These are phyloP conservation scores for Harpagus bidentatus DNA, from an alignment of 2,113 vertebrate genomes.

Conservation along the genomic window DNA sequence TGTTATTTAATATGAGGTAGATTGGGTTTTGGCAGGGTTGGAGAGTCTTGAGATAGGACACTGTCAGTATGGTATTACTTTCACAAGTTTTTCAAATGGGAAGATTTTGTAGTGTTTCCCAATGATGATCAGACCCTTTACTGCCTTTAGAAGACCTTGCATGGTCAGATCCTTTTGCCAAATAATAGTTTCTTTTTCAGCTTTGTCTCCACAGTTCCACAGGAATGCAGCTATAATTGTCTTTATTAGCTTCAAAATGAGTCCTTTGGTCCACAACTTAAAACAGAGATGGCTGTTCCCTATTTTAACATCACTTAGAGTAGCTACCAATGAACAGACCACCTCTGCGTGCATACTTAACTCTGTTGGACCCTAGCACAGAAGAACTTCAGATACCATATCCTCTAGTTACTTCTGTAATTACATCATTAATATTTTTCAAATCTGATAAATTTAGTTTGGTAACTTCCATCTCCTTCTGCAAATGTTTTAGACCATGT, in stretches of 20 bases:
- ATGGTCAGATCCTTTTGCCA: background rate
- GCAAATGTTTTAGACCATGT: background rate
- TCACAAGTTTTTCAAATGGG: background rate
- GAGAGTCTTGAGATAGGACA: background rate
- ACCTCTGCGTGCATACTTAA: background rate
- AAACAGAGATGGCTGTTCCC: background rate
- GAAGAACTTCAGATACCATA: background rate
- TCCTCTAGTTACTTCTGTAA: background rate
- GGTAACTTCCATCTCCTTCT: background rate
- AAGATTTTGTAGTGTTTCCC: background rate
- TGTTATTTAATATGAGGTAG: background rate
- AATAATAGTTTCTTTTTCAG: background rate
- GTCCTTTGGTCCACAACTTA: background rate
- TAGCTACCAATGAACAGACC: background rate
- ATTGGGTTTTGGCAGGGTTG: background rate
- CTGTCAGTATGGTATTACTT: background rate
- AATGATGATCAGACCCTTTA: background rate
- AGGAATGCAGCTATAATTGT: background rate
- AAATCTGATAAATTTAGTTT: background rate
- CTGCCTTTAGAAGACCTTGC: background rate
- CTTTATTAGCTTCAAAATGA: background rate
- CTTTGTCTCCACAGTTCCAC: background rate
- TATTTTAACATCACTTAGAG: background rate
- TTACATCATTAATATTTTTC: background rate
- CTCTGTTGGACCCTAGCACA: background rate